Conservation (phyloP, 2,113 vertebrate genomes). For the Xenopus tropicalis region DNA sequence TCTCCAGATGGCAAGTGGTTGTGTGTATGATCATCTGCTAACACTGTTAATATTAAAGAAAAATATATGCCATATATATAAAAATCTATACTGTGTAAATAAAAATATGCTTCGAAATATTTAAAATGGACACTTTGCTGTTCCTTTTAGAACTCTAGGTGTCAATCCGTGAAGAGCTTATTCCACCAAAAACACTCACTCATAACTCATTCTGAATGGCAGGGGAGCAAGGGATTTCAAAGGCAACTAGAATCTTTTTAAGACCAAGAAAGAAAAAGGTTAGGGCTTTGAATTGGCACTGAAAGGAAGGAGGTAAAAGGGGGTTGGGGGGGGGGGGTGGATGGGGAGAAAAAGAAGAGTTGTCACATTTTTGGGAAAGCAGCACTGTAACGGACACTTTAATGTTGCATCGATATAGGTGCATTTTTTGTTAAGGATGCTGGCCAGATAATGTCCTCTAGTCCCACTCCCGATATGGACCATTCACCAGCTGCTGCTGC, state of each 20-base stretch:
- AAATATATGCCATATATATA: slow-evolving; percentile 55
- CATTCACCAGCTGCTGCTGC: slow-evolving; percentile 55
- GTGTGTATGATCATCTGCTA: slow-evolving; percentile 52
- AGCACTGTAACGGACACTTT: slow-evolving; percentile 67
- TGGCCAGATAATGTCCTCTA: slow-evolving; percentile 62
- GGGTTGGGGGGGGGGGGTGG: slow-evolving; percentile 29
- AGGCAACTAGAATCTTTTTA: slow-evolving; percentile 51
- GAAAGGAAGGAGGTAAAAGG: neutral
- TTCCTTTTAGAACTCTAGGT: slow-evolving; percentile 35
- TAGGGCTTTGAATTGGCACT: slow-evolving; percentile 27
- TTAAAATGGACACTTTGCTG: slow-evolving; percentile 60
- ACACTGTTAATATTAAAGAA: slow-evolving; percentile 63
- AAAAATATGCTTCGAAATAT: slow-evolving; percentile 62
- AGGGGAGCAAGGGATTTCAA: slow-evolving; percentile 36
- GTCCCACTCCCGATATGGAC: slow-evolving; percentile 60
- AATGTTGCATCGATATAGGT: slow-evolving; percentile 67
- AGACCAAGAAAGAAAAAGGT: slow-evolving; percentile 49
- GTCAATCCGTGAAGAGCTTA: neutral
- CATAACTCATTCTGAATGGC: neutral
- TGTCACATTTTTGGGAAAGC: slow-evolving; percentile 63
- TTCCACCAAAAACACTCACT: neutral
- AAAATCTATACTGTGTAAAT: slow-evolving; percentile 62
- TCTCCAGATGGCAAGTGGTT: slow-evolving; percentile 42
- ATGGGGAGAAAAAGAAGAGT: slow-evolving; percentile 42
- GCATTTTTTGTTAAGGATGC: slow-evolving; percentile 66